Conservation (phyloP, 2,888 invertebrate species). For the Busseola fusca region DNA sequence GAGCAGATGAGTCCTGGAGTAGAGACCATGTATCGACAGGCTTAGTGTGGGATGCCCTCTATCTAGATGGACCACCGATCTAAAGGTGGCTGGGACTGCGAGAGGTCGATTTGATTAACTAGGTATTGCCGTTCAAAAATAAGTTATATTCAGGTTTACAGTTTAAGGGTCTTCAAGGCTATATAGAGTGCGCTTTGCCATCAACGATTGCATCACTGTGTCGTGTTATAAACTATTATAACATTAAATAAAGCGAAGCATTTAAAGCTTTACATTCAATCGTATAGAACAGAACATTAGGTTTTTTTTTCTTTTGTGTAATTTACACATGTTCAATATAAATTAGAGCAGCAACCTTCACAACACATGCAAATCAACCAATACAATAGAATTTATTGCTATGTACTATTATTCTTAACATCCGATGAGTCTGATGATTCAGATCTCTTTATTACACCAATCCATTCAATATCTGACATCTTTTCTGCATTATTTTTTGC, state of each 20-base stretch:
- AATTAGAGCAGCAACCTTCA: not conserved
- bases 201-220: no score
- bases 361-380: not conserved
- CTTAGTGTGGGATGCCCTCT: no score
- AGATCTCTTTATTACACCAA: constrained; percentile 7
- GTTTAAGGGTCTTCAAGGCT: no score
- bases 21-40: no score
- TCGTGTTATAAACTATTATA: no score
- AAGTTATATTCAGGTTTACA: not conserved
- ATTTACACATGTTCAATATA: not conserved
- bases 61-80: no score
- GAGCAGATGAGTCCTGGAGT: no score
- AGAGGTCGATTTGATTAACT: no score
- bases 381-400: not conserved
- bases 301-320: not conserved
- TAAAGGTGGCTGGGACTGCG: no score
- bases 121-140: not conserved
- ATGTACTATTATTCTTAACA: not conserved
- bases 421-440: constrained; percentile 4
- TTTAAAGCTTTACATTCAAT: constrained; percentile 1
- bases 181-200: no score
- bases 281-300: not conserved
- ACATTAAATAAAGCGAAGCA: no score
- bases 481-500: not conserved
- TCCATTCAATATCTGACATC: constrained; percentile 14